Base-by-base conservation (phyloP, 2,888 invertebrate genomes). In the Dascillus cervinus region DNA sequence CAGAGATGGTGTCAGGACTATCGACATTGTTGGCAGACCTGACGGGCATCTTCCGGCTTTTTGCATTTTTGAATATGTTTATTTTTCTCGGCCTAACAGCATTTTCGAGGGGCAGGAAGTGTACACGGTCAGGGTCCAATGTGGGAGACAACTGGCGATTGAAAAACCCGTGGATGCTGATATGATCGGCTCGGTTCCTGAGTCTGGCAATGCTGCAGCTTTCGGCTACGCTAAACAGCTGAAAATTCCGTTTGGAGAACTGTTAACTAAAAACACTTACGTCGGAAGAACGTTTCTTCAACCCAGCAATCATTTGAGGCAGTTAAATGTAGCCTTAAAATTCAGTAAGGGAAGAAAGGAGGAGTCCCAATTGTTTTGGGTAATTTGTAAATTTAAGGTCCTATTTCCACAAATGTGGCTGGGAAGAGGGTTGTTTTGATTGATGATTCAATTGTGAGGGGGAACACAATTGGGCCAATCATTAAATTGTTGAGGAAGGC, bases 1-100 rank as follows among this genome's bases (percentile, higher is more conserved):
- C 0, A 73, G 77, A 8, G 73, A 78, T 49, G 96, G 96, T 1
- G 76, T 90, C 29, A 77, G 81, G 43, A 89, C 91, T 0, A 78
- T 94, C 41, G 87, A 83, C 53, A 82, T 91, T 34, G 84, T 95
- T 24, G 81, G 84, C 42, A 71, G 87, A 20, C 90, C 89, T 0
- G 74, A 79, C 35, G 77, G 77, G 45, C 80, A 79, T 41, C 76
- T 79, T 37, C 79, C 86, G 41, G 94, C 97, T 0, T 94, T 97
- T 69, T 98, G 97, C 64, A 96, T 98, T 56, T 98, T 98, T 65
- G 97, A 98, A 65, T 98, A 98, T 61, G 95, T 98, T 1, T 98
- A 98, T 67, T 98, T 98, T 70, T 94, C 97, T 0, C 68, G 96
- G 43, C 86, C 95, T 1, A 97, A 97, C 63, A 89, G 89, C 57